Conservation (phyloP, 1,140 invertebrate species). For the Luehdorfia chinensis region DNA sequence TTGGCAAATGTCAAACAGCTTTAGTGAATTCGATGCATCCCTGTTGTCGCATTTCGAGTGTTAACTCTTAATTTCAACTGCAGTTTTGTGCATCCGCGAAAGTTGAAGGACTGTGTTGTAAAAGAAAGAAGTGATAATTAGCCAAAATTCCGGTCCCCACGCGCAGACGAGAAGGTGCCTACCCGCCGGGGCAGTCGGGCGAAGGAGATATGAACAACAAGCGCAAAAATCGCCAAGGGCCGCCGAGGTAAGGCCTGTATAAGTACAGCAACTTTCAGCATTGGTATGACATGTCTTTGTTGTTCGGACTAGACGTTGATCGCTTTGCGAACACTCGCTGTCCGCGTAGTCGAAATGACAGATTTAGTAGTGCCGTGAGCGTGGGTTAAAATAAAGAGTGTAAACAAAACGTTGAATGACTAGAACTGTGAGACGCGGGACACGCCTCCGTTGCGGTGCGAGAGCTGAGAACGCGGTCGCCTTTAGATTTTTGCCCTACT, state of each 20-base stretch:
- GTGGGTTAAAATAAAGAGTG: slow-evolving; percentile 42
- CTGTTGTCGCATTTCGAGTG: slow-evolving; percentile 69
- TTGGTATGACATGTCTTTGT: slow-evolving; percentile 70
- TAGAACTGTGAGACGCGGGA: slow-evolving; percentile 35
- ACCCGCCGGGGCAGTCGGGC: slow-evolving; percentile 76
- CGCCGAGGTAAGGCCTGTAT: slow-evolving; percentile 75
- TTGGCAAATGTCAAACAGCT: slow-evolving; percentile 72
- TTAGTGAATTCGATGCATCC: slow-evolving; percentile 69
- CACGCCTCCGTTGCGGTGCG: slow-evolving; percentile 28
- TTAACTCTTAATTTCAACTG: slow-evolving; percentile 73
- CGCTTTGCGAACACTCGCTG: slow-evolving; percentile 43
- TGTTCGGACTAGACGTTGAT: slow-evolving; percentile 40
- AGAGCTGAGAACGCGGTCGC: slow-evolving; percentile 43
- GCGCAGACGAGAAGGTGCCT: slow-evolving; percentile 79
- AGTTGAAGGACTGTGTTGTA: slow-evolving; percentile 78
- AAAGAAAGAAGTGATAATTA: slow-evolving; percentile 76
- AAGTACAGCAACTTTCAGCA: slow-evolving; percentile 50
- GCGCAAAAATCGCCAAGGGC: slow-evolving; percentile 78
- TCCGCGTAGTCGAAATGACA: slow-evolving; percentile 56
- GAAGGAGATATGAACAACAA: slow-evolving; percentile 79
- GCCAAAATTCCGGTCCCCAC: slow-evolving; percentile 82
- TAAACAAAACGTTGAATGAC: slow-evolving; percentile 60
- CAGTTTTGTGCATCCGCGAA: slow-evolving; percentile 77
- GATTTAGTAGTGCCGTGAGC: slow-evolving; percentile 34
- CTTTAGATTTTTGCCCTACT: slow-evolving; percentile 69